Conservation (phyloP, 2,113 vertebrate genomes). For the Ptilonorhynchus violaceus region DNA sequence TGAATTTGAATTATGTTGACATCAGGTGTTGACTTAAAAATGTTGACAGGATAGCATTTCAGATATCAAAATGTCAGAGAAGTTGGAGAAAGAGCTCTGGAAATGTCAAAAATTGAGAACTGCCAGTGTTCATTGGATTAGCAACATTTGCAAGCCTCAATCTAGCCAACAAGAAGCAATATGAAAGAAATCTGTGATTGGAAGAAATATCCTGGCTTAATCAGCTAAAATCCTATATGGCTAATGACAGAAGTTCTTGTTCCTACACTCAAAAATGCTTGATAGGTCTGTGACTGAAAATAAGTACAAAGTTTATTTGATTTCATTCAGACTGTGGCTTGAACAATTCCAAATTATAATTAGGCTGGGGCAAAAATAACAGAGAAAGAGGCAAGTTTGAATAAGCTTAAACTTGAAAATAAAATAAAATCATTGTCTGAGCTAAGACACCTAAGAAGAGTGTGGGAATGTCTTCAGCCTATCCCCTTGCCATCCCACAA, state of each 20-base stretch:
- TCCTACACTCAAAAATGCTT: not conserved
- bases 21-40: conserved; percentile 14
- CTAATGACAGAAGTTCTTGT: not conserved
- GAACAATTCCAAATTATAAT: not conserved
- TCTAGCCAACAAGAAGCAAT: not conserved
- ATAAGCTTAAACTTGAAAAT: not conserved
- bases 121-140: conserved; percentile 24
- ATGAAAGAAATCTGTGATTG: conserved; percentile 15
- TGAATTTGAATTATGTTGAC: not conserved
- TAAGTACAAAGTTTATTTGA: not conserved
- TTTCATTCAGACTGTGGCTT: not conserved
- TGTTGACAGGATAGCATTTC: conserved; percentile 14
- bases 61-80: conserved; percentile 24
- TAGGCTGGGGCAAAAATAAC: not conserved
- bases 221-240: not conserved
- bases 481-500: not conserved
- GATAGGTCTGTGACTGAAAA: not conserved
- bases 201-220: not conserved
- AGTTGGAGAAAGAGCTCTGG: conserved; percentile 20
- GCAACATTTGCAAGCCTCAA: not conserved
- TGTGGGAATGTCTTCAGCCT: not conserved
- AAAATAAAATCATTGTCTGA: not conserved
- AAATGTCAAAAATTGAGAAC: conserved; percentile 29
- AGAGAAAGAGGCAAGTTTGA: not conserved
- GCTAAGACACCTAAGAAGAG: not conserved